phyloP scores from a whole-genome alignment of 2,888 invertebrate genomes.

The Hydrotaea diabolus region DNA sequence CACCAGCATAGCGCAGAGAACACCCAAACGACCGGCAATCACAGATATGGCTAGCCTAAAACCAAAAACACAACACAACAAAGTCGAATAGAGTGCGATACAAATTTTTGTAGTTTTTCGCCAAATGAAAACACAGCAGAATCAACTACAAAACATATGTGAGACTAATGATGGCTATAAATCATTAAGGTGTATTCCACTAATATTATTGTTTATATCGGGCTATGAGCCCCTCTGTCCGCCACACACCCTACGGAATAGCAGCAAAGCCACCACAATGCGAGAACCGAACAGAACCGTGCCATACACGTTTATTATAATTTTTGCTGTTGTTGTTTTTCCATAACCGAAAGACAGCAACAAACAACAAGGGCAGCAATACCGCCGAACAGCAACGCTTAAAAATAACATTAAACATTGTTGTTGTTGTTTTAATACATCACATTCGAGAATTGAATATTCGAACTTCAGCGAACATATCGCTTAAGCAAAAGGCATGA shows the following conservation, averaged over 20 bases:
- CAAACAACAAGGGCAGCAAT: no score
- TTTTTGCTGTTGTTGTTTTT: conserved; percentile 18
- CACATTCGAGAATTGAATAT: conserved; percentile 18
- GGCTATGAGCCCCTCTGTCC: neutral
- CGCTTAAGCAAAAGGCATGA: conserved; percentile 20
- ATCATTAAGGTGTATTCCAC: conserved; percentile 58
- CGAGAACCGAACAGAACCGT: conserved; percentile 21
- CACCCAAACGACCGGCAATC: conserved; percentile 26
- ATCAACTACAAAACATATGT: conserved; percentile 40
- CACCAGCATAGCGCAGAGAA: no score
- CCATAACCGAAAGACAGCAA: neutral
- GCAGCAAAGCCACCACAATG: conserved; percentile 1
- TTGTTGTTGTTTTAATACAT: neutral
- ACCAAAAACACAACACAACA: conserved; percentile 49
- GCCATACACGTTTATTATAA: conserved; percentile 35
- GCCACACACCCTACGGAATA: neutral
- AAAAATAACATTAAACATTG: conserved; percentile 15
- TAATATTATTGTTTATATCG: conserved; percentile 41
- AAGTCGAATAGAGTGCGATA: conserved; percentile 48
- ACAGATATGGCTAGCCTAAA: conserved; percentile 23
- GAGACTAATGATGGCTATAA: conserved; percentile 56
- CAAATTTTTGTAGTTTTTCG: conserved; percentile 39
- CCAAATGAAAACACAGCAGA: conserved; percentile 31
- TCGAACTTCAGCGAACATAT: conserved; percentile 23
- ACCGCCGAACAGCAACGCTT: no score